Evolutionary conservation across 2,113 vertebrate species (phyloP), one percentile per base, ranked within the genome.

Genomic region (Sceloporus tristichus): DNA sequence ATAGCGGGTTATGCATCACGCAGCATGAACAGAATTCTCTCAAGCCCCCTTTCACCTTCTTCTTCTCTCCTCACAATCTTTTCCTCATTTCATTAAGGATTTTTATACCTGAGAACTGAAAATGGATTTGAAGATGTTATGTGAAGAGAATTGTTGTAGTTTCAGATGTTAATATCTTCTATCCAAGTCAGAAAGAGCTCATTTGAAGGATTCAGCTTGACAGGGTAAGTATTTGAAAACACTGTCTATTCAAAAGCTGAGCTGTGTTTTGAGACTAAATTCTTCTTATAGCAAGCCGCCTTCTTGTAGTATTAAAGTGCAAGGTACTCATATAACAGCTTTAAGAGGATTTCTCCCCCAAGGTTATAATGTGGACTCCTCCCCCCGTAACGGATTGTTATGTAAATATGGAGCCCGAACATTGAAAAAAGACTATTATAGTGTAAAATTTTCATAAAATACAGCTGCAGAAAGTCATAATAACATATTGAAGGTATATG

Each of bases 291-390:
- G 13, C 48, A 77, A 93, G 42, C 1, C 7, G 16, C 53, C 8
- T 85, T 1, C 80, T 38, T 89, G 5, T 38, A 40, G 16, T 59
- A 89, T 38, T 86, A 88, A 89, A 16, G 29, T 82, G 34, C 29
- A 87, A 8, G 84, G 73, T 73, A 87, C 68, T 56, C 3, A n/a
- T 84, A 42, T 38, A 84, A 59, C 74, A 92, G 88, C 79, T 68
- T 1, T 5, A 62, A 0, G 73, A 23, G 89, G 92, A 92, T 90
- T 29, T 29, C 34, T 3, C 19, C 3, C 4, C 93, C 86, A 88
- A 88, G 86, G 84, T 93, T 88, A 91, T 16, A 81, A 88, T 91
- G 53, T 83, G 3, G 54, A 40, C 81, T 70, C 90, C 89, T 83
- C 92, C 91, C 23, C 34, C 73, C n/a, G 6, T 1, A 79, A 88